These are phyloP conservation scores for rabbit (Oryctolagus cuniculus) DNA, from an alignment of 2,113 vertebrate genomes.

Conservation along the genomic window mOryCun1.1 NC_091432.1:181824501-181825000, in stretches of 20 bases:
- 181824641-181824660: not conserved
- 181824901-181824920: not conserved
- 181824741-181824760: not conserved
- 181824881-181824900: not conserved
- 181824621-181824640: no score
- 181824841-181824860: not conserved
- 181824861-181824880: not conserved
- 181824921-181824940: not conserved
- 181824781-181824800: not conserved
- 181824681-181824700: not conserved
- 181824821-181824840: no score
- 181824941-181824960: not conserved
- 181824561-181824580: no score
- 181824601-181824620: no score
- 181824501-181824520: no score
- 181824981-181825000: not conserved
- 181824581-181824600: no score
- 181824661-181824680: not conserved
- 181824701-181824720: not conserved
- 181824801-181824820: no score
- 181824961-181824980: not conserved
- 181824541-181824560: no score
- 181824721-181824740: not conserved
- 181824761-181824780: not conserved
- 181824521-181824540: no score